Percentiles rank a stretch among this genome's conserved stretches.
Conservation (phyloP, 2,797 vertebrate genomes). For the Odontamblyopus rebecca region DNA sequence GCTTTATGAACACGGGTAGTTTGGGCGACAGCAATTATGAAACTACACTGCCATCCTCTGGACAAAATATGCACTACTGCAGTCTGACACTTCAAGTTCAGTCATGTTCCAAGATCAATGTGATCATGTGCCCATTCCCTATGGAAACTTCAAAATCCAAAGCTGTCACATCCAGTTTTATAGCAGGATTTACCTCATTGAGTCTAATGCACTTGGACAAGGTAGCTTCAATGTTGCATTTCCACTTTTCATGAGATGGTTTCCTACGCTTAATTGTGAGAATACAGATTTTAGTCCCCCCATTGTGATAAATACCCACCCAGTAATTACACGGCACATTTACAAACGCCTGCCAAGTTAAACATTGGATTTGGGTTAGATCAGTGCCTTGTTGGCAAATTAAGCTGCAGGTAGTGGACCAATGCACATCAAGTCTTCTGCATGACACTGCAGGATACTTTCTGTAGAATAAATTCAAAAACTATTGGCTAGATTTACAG, state of each 20-base stretch:
- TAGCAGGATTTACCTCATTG: background rate
- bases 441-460: too few species aligned
- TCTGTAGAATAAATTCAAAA: background rate
- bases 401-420: too few species aligned
- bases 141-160: background rate
- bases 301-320: too few species aligned
- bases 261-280: too few species aligned
- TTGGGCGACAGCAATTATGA: background rate
- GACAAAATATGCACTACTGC: background rate
- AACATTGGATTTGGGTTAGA: too few species aligned
- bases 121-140: background rate
- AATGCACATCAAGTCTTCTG: too few species aligned
- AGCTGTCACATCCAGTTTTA: background rate
- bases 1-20: background rate
- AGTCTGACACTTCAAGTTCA: background rate
- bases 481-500: background rate
- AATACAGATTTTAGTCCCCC: too few species aligned
- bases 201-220: background rate
- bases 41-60: conserved; percentile 29
- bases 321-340: too few species aligned
- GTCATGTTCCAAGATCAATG: background rate
- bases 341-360: too few species aligned
- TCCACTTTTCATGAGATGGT: too few species aligned
- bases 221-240: too few species aligned
- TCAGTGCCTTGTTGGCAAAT: too few species aligned